These are phyloP conservation scores for Brachypteracias leptosomus DNA, from an alignment of 2,113 vertebrate genomes.

Conservation along the genomic window DNA sequence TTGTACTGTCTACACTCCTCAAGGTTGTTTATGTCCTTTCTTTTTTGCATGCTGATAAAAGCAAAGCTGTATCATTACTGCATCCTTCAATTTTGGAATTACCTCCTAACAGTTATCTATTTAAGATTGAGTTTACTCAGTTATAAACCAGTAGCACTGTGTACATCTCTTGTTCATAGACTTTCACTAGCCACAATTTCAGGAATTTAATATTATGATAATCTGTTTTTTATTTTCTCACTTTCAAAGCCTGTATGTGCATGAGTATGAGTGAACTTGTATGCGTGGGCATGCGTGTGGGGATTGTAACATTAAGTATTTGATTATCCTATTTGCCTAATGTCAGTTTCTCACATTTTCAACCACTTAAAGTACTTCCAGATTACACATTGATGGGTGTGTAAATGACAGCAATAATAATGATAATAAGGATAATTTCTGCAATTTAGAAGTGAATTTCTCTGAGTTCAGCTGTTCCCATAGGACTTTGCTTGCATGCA, in stretches of 20 bases:
- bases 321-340: not conserved
- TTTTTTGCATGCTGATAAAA: not conserved
- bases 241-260: not conserved
- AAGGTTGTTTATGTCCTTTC: not conserved
- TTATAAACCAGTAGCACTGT: not conserved
- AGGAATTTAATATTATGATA: not conserved
- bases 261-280: not conserved
- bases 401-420: not conserved
- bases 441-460: not conserved
- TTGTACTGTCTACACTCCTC: not conserved
- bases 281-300: rapidly evolving
- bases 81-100: not conserved
- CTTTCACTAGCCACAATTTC: not conserved
- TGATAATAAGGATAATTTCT: slow-evolving; percentile 12
- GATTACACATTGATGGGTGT: not conserved
- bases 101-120: not conserved
- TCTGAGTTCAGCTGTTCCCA: not conserved
- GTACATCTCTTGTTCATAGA: not conserved
- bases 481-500: not conserved
- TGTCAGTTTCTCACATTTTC: not conserved
- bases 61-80: not conserved
- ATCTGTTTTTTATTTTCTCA: not conserved
- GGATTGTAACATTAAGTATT: not conserved
- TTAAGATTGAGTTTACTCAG: not conserved
- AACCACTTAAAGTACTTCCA: not conserved